Conservation (phyloP, 2,113 vertebrate genomes). For the Haplochromis vanheusdeni region DNA sequence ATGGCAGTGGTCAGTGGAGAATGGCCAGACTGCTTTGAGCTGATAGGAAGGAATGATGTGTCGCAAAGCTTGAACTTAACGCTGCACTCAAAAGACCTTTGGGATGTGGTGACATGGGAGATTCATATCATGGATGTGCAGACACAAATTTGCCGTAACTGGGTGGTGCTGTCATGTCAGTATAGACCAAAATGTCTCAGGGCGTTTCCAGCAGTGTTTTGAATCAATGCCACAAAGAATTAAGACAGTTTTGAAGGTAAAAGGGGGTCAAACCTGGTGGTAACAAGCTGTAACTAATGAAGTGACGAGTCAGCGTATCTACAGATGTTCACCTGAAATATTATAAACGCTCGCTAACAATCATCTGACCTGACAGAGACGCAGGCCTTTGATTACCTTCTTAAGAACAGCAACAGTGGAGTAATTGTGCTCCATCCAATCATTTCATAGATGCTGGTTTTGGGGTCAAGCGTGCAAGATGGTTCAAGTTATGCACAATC, state of each 20-base stretch:
- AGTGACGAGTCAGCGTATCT: not conserved
- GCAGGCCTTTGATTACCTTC: constrained; percentile 14
- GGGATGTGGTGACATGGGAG: not conserved
- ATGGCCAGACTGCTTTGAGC: not conserved
- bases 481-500: constrained; percentile 47
- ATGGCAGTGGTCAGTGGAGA: not conserved
- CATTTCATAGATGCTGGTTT: constrained; percentile 16
- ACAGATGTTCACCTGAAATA: not conserved
- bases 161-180: not conserved
- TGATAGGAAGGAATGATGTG: not conserved
- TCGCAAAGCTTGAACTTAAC: not conserved
- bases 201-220: not conserved
- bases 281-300: not conserved
- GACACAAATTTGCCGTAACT: not conserved
- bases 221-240: not conserved
- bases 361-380: constrained; percentile 1
- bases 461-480: constrained; percentile 31
- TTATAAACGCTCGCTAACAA: not conserved
- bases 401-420: constrained; percentile 6
- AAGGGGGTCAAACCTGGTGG: not conserved
- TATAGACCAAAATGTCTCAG: not conserved
- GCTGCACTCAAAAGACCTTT: not conserved
- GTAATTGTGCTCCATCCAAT: constrained; percentile 21
- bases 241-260: not conserved
- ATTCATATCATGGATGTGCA: not conserved